Evolutionary conservation across 2,888 invertebrate genomes (phyloP), one percentile per base, ranked within the genome.

Genomic region (Aleiodes alternator): DNA sequence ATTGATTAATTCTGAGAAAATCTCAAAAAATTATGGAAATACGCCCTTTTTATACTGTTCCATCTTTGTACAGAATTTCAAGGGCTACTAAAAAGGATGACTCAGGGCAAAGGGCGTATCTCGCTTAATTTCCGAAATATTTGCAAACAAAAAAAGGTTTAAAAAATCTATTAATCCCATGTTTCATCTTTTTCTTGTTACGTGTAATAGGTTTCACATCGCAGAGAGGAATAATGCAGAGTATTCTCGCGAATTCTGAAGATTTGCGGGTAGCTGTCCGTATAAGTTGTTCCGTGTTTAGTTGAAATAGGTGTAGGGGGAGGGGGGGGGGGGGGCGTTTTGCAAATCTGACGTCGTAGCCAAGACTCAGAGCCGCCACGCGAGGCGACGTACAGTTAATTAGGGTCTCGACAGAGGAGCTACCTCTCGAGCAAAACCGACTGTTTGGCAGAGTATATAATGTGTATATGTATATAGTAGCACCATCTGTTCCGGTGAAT

Each of bases 311-410:
- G 43, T 51, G 51, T 14, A 59, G 55, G 55, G 43, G 43, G 23
- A 23, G 23, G 23, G 23, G 23, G 23, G 23, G 23, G 23, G 23
- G 23, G 23, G 23, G 23, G 23, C 23, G 23, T 23, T 23, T 23
- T 23, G 53, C 16, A 6, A 12, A 31, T 23, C 68, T 72, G 72
- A 76, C 76, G 75, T 76, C 69, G 64, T 53, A 53, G n/a, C 68
- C 50, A 68, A 31, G 72, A 68, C 75, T 64, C 14, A 69, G 73
- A 71, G 72, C 73, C 55, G 75, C 73, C 55, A 69, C 74, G 61
- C 69, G 75, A 80, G 76, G 78, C 81, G 84, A 82, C 81, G 83
- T 81, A 81, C 80, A 81, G 83, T 84, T 84, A 84, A 84, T 84
- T 84, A 84, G 82, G 80, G 82, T 81, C 80, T 81, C 80, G 78